Conservation (phyloP, 2,888 invertebrate genomes). For the Tetragnatha montana region DNA sequence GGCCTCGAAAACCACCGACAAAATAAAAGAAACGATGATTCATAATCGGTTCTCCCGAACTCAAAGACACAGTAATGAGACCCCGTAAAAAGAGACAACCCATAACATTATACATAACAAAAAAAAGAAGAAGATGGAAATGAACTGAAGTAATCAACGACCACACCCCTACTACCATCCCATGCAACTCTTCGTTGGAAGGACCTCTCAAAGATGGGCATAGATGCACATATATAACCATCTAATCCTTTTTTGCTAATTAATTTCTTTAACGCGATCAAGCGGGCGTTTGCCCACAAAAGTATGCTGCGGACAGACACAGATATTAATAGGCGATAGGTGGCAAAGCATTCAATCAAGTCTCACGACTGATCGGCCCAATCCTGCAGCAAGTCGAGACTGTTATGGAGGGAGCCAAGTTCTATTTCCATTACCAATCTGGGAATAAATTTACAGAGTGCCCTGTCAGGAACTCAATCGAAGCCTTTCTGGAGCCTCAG, state of each 20-base stretch:
- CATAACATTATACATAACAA: background rate
- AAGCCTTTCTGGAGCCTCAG: slow-evolving; percentile 28
- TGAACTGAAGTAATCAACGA: slow-evolving; percentile 39
- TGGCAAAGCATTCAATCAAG: slow-evolving; percentile 35
- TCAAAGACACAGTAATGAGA: slow-evolving; percentile 6
- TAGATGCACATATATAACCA: slow-evolving; percentile 11
- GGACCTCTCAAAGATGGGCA: background rate
- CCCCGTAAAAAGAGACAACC: background rate
- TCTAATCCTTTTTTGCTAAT: slow-evolving; percentile 38
- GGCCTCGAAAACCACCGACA: background rate
- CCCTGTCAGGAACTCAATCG: slow-evolving; percentile 56
- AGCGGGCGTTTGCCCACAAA: background rate
- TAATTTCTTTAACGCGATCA: slow-evolving; percentile 55
- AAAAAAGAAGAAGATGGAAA: slow-evolving; percentile 4
- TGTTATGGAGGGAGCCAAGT: background rate
- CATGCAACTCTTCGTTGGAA: slow-evolving; percentile 1
- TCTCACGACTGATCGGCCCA: slow-evolving; percentile 18
- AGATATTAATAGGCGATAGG: slow-evolving; percentile 31
- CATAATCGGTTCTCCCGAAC: background rate
- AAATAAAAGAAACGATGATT: background rate
- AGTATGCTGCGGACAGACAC: background rate
- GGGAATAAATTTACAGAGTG: slow-evolving; percentile 53
- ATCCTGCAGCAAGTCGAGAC: background rate
- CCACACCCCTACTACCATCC: slow-evolving; percentile 40
- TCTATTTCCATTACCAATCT: slow-evolving; percentile 54